phyloP scores from a whole-genome alignment of 2,888 invertebrate genomes.

The Drosophila percnosoma region DNA sequence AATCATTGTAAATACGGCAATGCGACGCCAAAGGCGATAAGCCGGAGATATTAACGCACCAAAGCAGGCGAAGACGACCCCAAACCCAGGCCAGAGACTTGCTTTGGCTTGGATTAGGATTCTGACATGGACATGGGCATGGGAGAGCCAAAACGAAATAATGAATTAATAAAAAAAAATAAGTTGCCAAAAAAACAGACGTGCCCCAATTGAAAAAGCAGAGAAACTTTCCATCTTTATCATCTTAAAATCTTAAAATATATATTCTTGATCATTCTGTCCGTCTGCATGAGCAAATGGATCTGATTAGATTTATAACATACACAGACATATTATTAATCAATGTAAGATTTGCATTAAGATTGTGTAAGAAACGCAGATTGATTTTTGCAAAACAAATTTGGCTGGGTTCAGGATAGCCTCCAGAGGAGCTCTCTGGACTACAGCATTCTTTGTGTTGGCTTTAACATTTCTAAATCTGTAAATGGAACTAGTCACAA shows the following conservation, averaged over 20 bases:
- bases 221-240: too few relatives aligned
- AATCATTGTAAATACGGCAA: conserved; percentile 79
- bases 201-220: too few relatives aligned
- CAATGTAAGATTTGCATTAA: not conserved
- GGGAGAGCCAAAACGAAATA: too few relatives aligned
- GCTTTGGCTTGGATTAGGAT: not conserved
- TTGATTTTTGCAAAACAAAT: not conserved
- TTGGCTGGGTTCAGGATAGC: not conserved
- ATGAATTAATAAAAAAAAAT: too few relatives aligned
- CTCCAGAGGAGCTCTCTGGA: not conserved
- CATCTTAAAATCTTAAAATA: too few relatives aligned
- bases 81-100: conserved; percentile 16
- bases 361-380: not conserved
- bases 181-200: too few relatives aligned
- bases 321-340: not conserved
- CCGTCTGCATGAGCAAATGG: too few relatives aligned
- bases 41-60: conserved; percentile 71
- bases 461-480: not conserved
- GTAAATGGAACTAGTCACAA: not conserved
- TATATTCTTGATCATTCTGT: too few relatives aligned
- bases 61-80: conserved; percentile 17
- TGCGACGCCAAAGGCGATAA: conserved; percentile 76
- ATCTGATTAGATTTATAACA: not conserved
- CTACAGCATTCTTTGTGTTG: not conserved
- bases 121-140: conserved; percentile 2